Evolutionary conservation across 2,888 invertebrate genomes (phyloP).

Genomic region (Mesoligia furuncula): DNA sequence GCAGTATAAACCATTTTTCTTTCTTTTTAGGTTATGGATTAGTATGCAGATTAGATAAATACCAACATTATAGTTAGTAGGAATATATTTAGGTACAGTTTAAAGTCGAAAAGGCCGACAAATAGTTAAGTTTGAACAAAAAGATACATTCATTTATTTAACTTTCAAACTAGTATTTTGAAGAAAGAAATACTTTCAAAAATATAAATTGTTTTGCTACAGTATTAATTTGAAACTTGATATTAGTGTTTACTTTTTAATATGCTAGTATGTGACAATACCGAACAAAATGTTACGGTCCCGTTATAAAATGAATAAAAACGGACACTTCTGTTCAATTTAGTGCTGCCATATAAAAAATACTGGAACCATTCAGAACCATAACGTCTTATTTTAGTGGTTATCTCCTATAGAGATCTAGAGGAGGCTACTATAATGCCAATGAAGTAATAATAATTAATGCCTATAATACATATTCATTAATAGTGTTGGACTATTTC

Average conservation of each 20-base stretch:
- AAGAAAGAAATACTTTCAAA: neutral
- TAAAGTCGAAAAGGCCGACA: too few species aligned
- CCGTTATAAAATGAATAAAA: slow-evolving; percentile 52
- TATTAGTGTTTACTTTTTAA: slow-evolving; percentile 30
- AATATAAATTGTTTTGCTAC: neutral
- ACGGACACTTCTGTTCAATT: slow-evolving; percentile 40
- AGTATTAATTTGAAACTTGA: slow-evolving; percentile 32
- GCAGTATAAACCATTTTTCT: too few species aligned
- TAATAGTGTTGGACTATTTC: slow-evolving; percentile 58
- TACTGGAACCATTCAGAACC: slow-evolving; percentile 44
- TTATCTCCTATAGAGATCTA: slow-evolving; percentile 63
- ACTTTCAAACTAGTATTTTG: too few species aligned
- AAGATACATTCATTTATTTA: too few species aligned
- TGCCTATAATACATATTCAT: slow-evolving; percentile 52
- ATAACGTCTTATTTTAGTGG: slow-evolving; percentile 58
- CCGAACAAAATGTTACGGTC: slow-evolving; percentile 41
- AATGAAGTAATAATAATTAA: slow-evolving; percentile 64
- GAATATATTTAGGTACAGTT: too few species aligned
- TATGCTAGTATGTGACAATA: slow-evolving; percentile 45
- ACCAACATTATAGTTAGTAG: too few species aligned
- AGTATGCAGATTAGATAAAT: too few species aligned
- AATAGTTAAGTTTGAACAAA: too few species aligned
- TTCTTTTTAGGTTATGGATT: neutral
- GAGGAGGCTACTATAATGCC: slow-evolving; percentile 38
- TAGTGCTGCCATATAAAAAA: slow-evolving; percentile 58